phyloP scores from a whole-genome alignment of 2,888 invertebrate species.

The Nemurella pictetii region DNA sequence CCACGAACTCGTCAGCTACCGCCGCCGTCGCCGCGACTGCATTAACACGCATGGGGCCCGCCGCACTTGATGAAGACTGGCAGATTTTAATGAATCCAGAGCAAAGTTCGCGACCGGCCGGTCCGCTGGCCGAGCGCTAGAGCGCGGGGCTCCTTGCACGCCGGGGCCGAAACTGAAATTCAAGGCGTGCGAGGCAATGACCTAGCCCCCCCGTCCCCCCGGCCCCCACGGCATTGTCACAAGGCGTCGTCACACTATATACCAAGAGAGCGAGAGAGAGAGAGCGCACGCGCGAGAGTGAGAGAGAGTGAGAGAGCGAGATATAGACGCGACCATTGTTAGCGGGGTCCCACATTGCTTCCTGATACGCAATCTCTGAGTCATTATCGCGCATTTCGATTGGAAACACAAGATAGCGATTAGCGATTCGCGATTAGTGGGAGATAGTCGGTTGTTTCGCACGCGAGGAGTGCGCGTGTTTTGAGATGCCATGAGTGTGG shows the following conservation, averaged over 20 bases:
- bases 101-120: not conserved
- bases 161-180: no score
- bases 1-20: no score
- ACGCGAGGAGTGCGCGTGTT: no score
- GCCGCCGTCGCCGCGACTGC: no score
- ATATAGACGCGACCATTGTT: not conserved
- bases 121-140: not conserved
- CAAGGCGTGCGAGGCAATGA: not conserved
- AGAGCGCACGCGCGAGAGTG: no score
- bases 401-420: not conserved
- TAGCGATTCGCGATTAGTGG: not conserved
- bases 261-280: no score
- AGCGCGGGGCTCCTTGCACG: not conserved
- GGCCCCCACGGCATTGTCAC: not conserved
- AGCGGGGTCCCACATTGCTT: not conserved
- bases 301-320: no score
- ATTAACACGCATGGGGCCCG: not conserved
- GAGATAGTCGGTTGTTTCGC: not conserved
- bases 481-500: no score
- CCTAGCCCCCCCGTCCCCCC: not conserved
- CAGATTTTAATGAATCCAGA: not conserved
- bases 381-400: not conserved
- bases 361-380: not conserved
- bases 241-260: not conserved
- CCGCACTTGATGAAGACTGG: not conserved